Evolutionary conservation across 2,888 invertebrate species (phyloP).

Genomic region (Norana najaformis): DNA sequence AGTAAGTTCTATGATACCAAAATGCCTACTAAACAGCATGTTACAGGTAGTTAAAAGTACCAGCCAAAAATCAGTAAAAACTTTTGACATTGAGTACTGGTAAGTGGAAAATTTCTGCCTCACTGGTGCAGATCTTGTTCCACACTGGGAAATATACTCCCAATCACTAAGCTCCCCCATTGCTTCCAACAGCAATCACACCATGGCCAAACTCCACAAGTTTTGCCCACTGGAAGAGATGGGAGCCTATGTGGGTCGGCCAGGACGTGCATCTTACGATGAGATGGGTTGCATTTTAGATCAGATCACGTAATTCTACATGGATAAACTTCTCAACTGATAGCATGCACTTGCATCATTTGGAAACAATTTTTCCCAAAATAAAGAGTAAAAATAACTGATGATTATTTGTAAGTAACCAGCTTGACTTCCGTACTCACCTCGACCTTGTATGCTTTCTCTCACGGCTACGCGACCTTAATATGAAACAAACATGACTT

Average conservation of each 20-base stretch:
- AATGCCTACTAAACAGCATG: background rate
- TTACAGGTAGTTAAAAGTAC: background rate
- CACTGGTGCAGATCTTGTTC: background rate
- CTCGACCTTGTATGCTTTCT: conserved; percentile 27
- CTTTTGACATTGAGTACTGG: background rate
- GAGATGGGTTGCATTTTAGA: background rate
- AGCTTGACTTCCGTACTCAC: background rate
- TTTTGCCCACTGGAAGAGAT: background rate
- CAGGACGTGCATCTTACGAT: background rate
- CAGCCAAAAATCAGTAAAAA: background rate
- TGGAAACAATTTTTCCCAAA: too few relatives aligned
- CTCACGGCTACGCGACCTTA: conserved; percentile 24
- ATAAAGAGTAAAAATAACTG: background rate
- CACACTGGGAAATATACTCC: background rate
- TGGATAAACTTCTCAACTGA: background rate
- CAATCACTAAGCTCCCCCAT: background rate
- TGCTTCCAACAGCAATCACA: background rate
- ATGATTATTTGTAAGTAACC: too few relatives aligned
- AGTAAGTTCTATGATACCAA: background rate
- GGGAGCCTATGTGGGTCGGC: background rate
- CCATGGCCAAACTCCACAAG: background rate
- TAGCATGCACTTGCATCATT: too few relatives aligned
- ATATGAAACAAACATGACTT: background rate
- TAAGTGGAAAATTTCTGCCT: background rate
- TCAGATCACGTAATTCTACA: background rate